Conservation (phyloP, 92 coral and sea anemone species). For the Desmophyllum pertusum region DNA sequence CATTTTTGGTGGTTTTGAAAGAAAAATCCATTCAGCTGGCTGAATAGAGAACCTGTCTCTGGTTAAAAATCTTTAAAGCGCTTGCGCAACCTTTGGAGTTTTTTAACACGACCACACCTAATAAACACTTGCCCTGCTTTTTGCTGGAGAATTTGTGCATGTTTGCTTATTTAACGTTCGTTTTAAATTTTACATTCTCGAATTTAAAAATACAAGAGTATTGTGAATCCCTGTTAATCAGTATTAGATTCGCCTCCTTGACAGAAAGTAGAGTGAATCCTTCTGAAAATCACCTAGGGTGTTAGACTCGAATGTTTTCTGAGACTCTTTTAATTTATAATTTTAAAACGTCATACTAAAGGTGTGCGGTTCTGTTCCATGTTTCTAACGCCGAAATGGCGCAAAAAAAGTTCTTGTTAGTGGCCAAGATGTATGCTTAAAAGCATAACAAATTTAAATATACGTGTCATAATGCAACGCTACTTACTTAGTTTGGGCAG, state of each 20-base stretch:
- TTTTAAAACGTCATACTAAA: neutral
- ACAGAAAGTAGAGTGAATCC: neutral
- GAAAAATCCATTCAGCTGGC: neutral
- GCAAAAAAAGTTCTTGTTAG: neutral
- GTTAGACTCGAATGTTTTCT: neutral
- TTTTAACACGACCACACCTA: slow-evolving; percentile 15
- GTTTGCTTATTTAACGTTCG: neutral
- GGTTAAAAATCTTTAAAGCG: neutral
- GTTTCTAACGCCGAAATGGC: no score
- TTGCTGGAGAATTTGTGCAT: neutral
- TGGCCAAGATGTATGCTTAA: neutral
- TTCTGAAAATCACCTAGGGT: slow-evolving; percentile 11
- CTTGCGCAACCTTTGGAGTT: slow-evolving; percentile 7
- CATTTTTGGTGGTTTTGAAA: neutral
- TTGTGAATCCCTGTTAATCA: neutral
- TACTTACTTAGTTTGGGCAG: neutral
- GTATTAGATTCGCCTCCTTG: neutral
- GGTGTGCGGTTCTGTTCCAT: neutral
- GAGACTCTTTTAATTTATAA: neutral
- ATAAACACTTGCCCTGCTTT: neutral
- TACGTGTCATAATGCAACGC: neutral
- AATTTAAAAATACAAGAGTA: neutral
- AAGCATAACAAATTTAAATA: neutral
- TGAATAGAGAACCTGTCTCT: slow-evolving; percentile 22
- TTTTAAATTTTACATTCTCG: neutral